Base-by-base conservation (phyloP, 2,113 vertebrate species). In the Poicephalus meyeri region DNA sequence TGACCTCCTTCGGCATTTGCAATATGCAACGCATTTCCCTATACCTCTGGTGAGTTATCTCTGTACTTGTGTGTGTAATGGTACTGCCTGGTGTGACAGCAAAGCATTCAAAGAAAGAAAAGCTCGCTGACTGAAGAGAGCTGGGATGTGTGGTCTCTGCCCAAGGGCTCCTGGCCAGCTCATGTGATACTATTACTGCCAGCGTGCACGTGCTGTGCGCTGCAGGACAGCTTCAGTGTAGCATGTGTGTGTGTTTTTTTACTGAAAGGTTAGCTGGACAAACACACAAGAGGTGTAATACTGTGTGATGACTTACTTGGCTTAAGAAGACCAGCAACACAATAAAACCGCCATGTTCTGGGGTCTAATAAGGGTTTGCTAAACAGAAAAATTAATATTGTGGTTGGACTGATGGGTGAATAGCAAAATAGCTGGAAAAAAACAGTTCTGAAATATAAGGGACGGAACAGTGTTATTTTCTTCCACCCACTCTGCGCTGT, bases 1-100 rank as follows among this genome's bases (percentile, higher is more conserved):
- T 2, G 96, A 97, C 76, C 98, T 98, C 29, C 98, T 98, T 23
- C 95, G 97, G 16, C 98, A 98, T 33, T 86, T 98, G 87, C 98
- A 98, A 16, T 98, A 98, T 5, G 97, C 97, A 11, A 98, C 98
- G 0, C 98, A 98, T 56, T 98, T 98, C 46, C 98, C 98, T 23
- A 97, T 98, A 24, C 97, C 98, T 68, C 97, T 97, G 98, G 97
- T 98, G 96, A 97, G 98, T 94, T 46, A 19, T 14, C 64, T 7
- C 25, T 3, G 60, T 39, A 10, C 39, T 39, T 4, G 35, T 9
- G 66, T 10, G 28, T 2, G 2, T 16, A 3, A 16, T 2, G 5
- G 42, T 9, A 3, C 58, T 46, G 79, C 55, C 64, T 23, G 28
- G 1, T 4, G 9, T 20, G 52, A 9, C 19, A 23, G 46, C 29